These are phyloP conservation scores for Polydrusus tereticollis DNA, from an alignment of 2,888 invertebrate species.

Conservation along the genomic window DNA sequence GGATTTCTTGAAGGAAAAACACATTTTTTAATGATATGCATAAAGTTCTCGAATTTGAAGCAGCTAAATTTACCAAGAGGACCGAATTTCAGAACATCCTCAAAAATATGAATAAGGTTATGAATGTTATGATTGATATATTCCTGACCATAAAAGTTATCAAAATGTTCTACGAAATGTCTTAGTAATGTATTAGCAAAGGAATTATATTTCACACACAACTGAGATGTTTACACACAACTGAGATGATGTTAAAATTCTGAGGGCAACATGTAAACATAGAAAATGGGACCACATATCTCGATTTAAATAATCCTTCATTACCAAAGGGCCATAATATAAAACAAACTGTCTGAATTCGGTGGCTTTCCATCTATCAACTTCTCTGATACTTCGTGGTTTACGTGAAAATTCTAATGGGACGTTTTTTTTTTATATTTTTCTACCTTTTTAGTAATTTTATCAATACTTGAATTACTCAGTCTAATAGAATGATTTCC, in stretches of 20 bases:
- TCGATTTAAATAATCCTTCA: conserved; percentile 1
- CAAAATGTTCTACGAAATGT: conserved; percentile 9
- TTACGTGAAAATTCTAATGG: not conserved
- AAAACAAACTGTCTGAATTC: conserved; percentile 50
- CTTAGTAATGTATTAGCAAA: not conserved
- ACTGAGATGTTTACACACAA: too few species aligned
- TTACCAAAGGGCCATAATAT: conserved; percentile 45
- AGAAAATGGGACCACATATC: conserved; percentile 11
- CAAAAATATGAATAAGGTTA: conserved; percentile 10
- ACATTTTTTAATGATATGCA: too few species aligned
- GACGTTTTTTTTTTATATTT: conserved; percentile 25
- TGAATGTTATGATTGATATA: conserved; percentile 11
- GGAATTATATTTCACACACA: not conserved
- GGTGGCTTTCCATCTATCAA: conserved; percentile 48
- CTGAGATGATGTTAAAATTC: not conserved
- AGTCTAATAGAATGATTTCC: too few species aligned
- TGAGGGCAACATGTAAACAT: conserved; percentile 10
- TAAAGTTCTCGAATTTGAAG: conserved; percentile 20
- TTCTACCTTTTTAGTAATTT: conserved; percentile 22
- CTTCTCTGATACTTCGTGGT: conserved; percentile 39
- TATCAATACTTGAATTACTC: not conserved
- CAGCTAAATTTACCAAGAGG: conserved; percentile 26
- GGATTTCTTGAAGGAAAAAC: too few species aligned
- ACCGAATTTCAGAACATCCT: conserved; percentile 4
- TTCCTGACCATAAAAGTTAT: conserved; percentile 14